phyloP scores from a whole-genome alignment of 2,113 vertebrate species.

The Ammodytes dubius region DNA sequence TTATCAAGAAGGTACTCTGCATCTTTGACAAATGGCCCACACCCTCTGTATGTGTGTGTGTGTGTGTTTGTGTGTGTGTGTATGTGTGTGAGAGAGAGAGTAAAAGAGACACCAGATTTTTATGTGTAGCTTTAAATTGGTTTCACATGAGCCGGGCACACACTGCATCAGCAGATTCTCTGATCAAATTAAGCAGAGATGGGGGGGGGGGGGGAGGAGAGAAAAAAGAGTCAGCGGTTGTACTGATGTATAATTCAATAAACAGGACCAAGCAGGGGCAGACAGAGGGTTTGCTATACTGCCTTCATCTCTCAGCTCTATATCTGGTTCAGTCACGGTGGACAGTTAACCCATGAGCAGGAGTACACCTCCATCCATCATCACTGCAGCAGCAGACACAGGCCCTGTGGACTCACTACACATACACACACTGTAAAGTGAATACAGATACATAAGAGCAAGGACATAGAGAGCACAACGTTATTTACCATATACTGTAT shows the following conservation, averaged over 20 bases:
- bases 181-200: conserved; percentile 89
- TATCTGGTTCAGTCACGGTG: conserved; percentile 53
- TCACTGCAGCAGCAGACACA: conserved; percentile 11
- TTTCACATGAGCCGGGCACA: conserved; percentile 90
- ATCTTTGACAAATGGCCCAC: conserved; percentile 30
- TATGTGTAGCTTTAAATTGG: conserved; percentile 86
- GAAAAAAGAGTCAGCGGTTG: conserved; percentile 80
- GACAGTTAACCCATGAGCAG: conserved; percentile 51
- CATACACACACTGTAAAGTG: not conserved
- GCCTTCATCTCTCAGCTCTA: conserved; percentile 71
- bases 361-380: conserved; percentile 46
- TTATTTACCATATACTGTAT: not conserved
- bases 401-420: not conserved
- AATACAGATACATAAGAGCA: not conserved
- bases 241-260: conserved; percentile 89
- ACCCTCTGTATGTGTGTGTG: conserved; percentile 10
- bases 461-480: not conserved
- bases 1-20: conserved; percentile 13
- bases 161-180: conserved; percentile 87
- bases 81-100: conserved; percentile 22
- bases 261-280: conserved; percentile 74
- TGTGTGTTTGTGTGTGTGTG: not conserved
- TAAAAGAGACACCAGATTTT: conserved; percentile 67
- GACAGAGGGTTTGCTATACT: conserved; percentile 71
- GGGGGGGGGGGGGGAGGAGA: conserved; percentile 26